Base-by-base conservation (phyloP, 92 coral and sea anemone genomes). In the Diadumene lineata region DNA sequence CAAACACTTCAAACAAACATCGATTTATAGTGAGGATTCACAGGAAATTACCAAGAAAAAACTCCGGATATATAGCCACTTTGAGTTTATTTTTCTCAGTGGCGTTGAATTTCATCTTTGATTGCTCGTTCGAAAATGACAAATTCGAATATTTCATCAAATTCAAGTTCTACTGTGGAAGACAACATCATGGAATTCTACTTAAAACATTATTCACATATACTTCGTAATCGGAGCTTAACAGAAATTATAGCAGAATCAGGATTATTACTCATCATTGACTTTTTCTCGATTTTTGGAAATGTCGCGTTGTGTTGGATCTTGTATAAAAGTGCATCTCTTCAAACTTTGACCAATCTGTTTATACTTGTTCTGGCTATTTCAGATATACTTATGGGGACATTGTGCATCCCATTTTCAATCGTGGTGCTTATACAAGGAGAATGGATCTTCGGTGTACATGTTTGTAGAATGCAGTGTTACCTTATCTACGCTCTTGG, bases 401-500 rank as follows among this genome's bases (percentile, higher is more conserved):
- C 69, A 1, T 16, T 86, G 0, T 81, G 91, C 58, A 72, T 86
- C 43, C 91, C 91, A 2, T 80, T 86, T 17, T 53, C 91, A 0
- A 55, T 79, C 3, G 87, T 70, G 0, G 81, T 73, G 0, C 74
- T 86, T 7, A 75, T 86, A 28, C 80, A 65, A n/a, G 91, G 91
- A 0, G 65, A 50, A 46, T 86, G 91, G 91, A 56, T 50, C 11
- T 86, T 75, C 24, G 81, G 87, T 18, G 50, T 63, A 34, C 31
- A 70, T 26, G 58, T 79, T 25, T 86, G 91, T 33, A 30, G 67
- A 7, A 68, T 86, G 73, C 91, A 86, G 31, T 86, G 91, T 29
- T 86, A 81, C 51, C 78, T 82, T 9, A 66, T 86, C 24, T 86
- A 86, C 62, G 82, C 66, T 56, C 60, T 86, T 13, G 86, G 87